These are phyloP conservation scores for Athrips mouffetella DNA, from an alignment of 2,888 invertebrate genomes.

Conservation along the genomic window DNA sequence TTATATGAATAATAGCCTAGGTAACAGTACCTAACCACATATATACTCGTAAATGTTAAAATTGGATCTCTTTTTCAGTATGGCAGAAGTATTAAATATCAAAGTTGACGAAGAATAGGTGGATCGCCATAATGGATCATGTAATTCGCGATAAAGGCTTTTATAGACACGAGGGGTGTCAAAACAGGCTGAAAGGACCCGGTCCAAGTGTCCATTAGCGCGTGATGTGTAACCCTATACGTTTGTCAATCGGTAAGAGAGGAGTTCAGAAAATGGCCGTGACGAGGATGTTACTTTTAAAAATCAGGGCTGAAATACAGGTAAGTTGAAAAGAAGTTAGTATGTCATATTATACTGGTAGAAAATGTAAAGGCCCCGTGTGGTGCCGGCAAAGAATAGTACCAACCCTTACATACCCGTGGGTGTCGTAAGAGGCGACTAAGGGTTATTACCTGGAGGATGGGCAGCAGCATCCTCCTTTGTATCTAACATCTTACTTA, in stretches of 20 bases:
- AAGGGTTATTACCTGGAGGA: no score
- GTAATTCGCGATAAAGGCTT: constrained; percentile 20
- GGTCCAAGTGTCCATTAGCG: constrained; percentile 68
- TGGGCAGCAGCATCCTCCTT: no score
- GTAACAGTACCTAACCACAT: no score
- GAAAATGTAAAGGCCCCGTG: no score
- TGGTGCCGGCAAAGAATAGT: no score
- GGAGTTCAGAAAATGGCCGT: constrained; percentile 50
- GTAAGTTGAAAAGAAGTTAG: no score
- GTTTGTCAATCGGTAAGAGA: constrained; percentile 52
- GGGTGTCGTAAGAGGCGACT: no score
- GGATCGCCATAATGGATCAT: constrained; percentile 25
- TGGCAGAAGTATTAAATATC: background rate
- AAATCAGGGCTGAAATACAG: no score
- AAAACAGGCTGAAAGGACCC: constrained; percentile 52
- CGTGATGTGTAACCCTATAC: constrained; percentile 69
- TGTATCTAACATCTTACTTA: no score
- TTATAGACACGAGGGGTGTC: constrained; percentile 46
- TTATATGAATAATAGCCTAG: no score
- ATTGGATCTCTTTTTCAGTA: background rate
- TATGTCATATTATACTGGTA: no score
- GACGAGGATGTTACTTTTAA: constrained; percentile 49
- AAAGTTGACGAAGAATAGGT: background rate
- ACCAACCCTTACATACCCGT: no score
- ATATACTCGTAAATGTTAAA: background rate